Conservation (phyloP, 2,797 vertebrate species). For the Ateles fusciceps region DNA sequence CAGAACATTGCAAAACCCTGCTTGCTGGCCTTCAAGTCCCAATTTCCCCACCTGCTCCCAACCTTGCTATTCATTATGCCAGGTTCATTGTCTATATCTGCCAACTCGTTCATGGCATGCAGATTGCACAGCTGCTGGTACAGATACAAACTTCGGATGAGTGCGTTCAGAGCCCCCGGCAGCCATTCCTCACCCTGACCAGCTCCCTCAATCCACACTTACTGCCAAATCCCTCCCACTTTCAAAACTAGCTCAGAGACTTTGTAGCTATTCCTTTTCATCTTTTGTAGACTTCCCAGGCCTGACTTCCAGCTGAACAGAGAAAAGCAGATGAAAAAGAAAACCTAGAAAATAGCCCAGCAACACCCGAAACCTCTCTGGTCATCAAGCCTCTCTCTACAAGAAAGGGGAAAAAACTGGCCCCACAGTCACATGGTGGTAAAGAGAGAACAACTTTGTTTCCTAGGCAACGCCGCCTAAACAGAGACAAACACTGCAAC, state of each 20-base stretch:
- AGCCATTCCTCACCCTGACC: not conserved
- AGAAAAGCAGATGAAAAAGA: not conserved
- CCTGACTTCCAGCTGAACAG: not conserved
- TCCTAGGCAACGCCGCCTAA: slow-evolving; percentile 72
- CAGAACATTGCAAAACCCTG: not conserved
- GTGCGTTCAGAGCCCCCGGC: not conserved
- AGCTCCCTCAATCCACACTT: not conserved
- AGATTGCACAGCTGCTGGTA: not conserved
- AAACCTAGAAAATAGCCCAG: slow-evolving; percentile 30
- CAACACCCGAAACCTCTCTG: slow-evolving; percentile 36
- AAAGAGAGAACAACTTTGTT: slow-evolving; percentile 69
- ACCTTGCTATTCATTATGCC: not conserved
- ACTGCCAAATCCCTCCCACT: not conserved
- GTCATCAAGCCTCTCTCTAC: slow-evolving; percentile 47
- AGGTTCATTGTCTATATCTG: not conserved
- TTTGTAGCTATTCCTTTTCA: not conserved
- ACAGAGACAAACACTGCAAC: slow-evolving; percentile 76
- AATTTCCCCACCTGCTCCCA: not conserved
- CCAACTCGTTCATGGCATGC: not conserved
- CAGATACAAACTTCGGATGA: not conserved
- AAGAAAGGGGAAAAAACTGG: slow-evolving; percentile 56
- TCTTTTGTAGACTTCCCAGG: not conserved
- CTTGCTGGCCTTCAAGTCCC: slow-evolving; percentile 4
- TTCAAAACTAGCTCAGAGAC: not conserved
- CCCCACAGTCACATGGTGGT: slow-evolving; percentile 48